These are phyloP conservation scores for Apodemia zela DNA, from an alignment of 2,888 invertebrate species.

Conservation along the genomic window DNA sequence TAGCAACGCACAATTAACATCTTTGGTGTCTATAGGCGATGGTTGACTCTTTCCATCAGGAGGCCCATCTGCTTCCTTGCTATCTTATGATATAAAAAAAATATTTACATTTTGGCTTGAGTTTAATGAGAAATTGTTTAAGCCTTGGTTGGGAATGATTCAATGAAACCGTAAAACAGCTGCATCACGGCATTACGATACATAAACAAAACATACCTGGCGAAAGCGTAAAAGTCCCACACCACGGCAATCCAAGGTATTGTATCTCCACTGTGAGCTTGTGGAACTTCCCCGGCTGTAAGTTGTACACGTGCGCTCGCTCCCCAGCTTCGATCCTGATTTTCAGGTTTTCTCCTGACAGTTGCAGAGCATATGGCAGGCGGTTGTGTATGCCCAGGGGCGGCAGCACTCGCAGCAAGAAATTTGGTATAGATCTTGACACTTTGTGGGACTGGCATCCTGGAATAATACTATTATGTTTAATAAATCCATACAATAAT, in stretches of 20 bases:
- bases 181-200: too few relatives aligned
- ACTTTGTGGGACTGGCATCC: slow-evolving; percentile 62
- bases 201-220: slow-evolving; percentile 55
- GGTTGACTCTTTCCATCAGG: too few relatives aligned
- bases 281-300: slow-evolving; percentile 82
- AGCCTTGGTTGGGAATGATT: too few relatives aligned
- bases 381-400: slow-evolving; percentile 88
- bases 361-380: slow-evolving; percentile 85
- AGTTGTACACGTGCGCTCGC: slow-evolving; percentile 83
- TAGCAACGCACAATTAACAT: too few relatives aligned
- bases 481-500: too few relatives aligned
- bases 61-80: too few relatives aligned
- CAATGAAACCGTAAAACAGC: too few relatives aligned
- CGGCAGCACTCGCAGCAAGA: slow-evolving; percentile 85
- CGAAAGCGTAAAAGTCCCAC: slow-evolving; percentile 84
- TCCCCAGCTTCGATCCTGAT: slow-evolving; percentile 87
- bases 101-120: too few relatives aligned
- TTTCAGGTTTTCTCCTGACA: slow-evolving; percentile 41
- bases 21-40: too few relatives aligned
- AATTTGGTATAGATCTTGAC: slow-evolving; percentile 84
- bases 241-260: slow-evolving; percentile 86
- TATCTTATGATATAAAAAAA: too few relatives aligned
- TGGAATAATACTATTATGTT: slow-evolving; percentile 31
- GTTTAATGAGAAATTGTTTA: too few relatives aligned
- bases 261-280: slow-evolving; percentile 71